Evolutionary conservation across 2,888 invertebrate genomes (phyloP).

Genomic region (Agonopterix arenella): DNA sequence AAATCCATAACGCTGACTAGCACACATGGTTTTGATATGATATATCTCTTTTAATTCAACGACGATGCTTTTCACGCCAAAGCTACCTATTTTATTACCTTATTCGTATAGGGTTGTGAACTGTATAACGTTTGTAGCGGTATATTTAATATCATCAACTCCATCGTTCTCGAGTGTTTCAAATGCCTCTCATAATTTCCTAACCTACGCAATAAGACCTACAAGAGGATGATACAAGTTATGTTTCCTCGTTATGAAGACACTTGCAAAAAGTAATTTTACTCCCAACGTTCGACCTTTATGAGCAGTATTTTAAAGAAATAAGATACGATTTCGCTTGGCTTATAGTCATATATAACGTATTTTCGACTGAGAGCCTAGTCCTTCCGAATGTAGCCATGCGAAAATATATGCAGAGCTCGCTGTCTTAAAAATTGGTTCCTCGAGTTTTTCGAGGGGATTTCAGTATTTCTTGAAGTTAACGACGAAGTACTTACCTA

Average conservation of each 20-base stretch:
- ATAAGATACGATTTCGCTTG: conserved; percentile 32
- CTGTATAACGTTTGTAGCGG: not conserved
- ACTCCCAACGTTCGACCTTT: conserved; percentile 24
- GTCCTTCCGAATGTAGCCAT: conserved; percentile 42
- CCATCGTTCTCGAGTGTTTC: not conserved
- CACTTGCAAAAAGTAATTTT: conserved; percentile 38
- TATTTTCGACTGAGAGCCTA: conserved; percentile 1
- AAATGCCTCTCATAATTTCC: conserved; percentile 6
- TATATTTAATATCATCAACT: not conserved
- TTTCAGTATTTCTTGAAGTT: conserved; percentile 16
- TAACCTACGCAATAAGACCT: conserved; percentile 31
- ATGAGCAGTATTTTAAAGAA: conserved; percentile 28
- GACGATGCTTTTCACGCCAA: too few species aligned
- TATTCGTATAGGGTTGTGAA: too few species aligned
- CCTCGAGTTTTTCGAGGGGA: conserved; percentile 30
- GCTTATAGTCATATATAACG: too few species aligned
- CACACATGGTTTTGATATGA: too few species aligned
- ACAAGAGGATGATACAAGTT: conserved; percentile 23
- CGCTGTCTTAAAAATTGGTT: conserved; percentile 37
- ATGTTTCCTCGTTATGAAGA: conserved; percentile 42
- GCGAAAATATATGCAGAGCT: conserved; percentile 27
- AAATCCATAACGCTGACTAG: too few species aligned
- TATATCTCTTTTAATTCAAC: too few species aligned
- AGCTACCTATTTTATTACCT: too few species aligned
- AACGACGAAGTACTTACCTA: too few species aligned